A percentile compares a stretch with the other conserved stretches of the same genome.
Evolutionary conservation across 2,888 invertebrate genomes (phyloP).

Genomic region (Xylocampa areola): DNA sequence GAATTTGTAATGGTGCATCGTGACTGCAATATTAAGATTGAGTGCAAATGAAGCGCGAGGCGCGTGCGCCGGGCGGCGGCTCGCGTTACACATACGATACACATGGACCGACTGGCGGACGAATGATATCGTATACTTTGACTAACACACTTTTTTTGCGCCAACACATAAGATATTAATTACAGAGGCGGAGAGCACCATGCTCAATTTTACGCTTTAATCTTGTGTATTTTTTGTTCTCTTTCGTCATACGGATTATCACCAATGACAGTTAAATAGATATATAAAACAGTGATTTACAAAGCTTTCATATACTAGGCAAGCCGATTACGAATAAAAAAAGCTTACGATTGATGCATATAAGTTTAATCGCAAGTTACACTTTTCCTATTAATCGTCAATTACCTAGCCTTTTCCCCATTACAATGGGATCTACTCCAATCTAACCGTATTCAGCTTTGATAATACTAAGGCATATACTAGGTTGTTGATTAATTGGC

Average conservation of each 20-base stretch:
- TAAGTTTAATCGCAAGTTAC: too few relatives aligned
- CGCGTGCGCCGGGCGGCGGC: constrained; percentile 79
- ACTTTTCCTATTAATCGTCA: too few relatives aligned
- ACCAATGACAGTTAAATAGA: too few relatives aligned
- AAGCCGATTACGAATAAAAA: too few relatives aligned
- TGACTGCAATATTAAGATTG: constrained; percentile 86
- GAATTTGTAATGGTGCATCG: constrained; percentile 85
- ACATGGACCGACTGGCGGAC: constrained; percentile 59
- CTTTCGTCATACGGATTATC: constrained; percentile 47
- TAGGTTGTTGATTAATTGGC: too few relatives aligned
- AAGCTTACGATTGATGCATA: too few relatives aligned
- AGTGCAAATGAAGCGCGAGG: constrained; percentile 84
- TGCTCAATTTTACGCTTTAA: constrained; percentile 81
- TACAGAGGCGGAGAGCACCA: constrained; percentile 79
- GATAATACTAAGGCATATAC: too few relatives aligned
- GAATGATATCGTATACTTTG: constrained; percentile 64
- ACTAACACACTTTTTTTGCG: constrained; percentile 74
- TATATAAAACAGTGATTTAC: constrained; percentile 46
- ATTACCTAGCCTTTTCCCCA: too few relatives aligned
- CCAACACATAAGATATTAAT: constrained; percentile 84
- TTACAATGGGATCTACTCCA: too few relatives aligned
- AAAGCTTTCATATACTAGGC: constrained; percentile 12
- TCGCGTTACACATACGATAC: constrained; percentile 72
- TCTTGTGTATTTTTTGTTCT: constrained; percentile 66
- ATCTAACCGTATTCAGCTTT: too few relatives aligned